Percentiles rank a stretch among this genome's conserved stretches.
Conservation (phyloP, 2,113 vertebrate species). For the Halichoerus grypus region DNA sequence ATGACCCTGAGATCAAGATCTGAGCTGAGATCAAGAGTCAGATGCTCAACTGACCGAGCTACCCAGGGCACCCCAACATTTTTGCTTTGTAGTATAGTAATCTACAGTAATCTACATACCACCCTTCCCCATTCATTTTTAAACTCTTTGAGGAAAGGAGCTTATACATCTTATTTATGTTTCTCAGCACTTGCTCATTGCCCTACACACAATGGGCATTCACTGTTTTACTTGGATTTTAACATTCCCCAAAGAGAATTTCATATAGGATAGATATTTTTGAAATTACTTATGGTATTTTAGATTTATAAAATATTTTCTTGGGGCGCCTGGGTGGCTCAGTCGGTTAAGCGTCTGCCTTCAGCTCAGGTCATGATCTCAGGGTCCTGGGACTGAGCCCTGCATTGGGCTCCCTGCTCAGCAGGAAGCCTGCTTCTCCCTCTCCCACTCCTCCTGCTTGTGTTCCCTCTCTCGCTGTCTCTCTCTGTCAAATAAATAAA, state of each 20-base stretch:
- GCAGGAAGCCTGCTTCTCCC: too few species aligned
- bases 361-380: too few species aligned
- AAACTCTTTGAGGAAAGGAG: not conserved
- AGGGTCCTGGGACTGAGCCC: too few species aligned
- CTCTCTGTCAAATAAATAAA: too few species aligned
- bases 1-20: not conserved
- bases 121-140: conserved; percentile 20
- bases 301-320: not conserved
- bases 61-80: not conserved
- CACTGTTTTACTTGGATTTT: conserved; percentile 29
- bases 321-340: too few species aligned
- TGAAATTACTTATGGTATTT: conserved; percentile 28
- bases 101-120: not conserved
- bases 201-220: not conserved
- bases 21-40: not conserved
- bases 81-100: not conserved
- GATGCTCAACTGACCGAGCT: not conserved
- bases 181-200: conserved; percentile 13
- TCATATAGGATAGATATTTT: conserved; percentile 44
- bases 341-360: too few species aligned
- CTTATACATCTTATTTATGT: not conserved
- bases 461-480: too few species aligned
- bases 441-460: too few species aligned
- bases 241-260: not conserved
- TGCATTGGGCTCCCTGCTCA: too few species aligned